A percentile compares a stretch with the other conserved stretches of the same genome.
phyloP scores from a whole-genome alignment of 2,797 vertebrate species.

The Argya squamiceps region DNA sequence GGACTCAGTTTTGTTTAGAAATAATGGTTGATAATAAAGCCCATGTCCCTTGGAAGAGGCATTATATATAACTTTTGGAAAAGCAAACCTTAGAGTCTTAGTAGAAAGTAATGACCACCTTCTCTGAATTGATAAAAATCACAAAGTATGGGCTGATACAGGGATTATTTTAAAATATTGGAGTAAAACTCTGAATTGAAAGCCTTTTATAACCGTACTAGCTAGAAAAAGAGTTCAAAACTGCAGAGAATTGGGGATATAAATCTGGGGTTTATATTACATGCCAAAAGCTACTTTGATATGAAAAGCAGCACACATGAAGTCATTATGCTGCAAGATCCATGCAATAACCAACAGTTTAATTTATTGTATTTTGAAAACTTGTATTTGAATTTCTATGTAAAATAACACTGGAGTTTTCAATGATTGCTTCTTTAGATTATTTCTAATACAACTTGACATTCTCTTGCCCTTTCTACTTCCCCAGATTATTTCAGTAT shows the following conservation, averaged over 20 bases:
- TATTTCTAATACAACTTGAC: not conserved
- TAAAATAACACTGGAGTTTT: not conserved
- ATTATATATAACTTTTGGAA: not conserved
- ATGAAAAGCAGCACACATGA: not conserved
- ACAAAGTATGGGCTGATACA: not conserved
- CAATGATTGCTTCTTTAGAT: not conserved
- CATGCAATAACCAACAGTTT: not conserved
- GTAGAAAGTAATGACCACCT: not conserved
- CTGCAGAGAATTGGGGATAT: not conserved
- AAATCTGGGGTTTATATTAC: not conserved
- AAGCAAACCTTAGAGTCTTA: not conserved
- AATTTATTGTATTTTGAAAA: not conserved
- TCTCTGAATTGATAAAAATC: not conserved
- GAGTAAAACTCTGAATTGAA: not conserved
- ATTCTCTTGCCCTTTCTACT: not conserved
- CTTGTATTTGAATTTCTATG: not conserved
- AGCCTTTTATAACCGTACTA: not conserved
- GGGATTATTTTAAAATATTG: not conserved
- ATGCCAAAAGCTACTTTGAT: not conserved
- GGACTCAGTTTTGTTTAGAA: not conserved
- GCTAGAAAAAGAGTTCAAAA: not conserved
- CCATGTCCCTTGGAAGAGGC: not conserved
- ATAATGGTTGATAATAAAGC: not conserved
- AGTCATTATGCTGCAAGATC: not conserved
- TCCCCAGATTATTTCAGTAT: not conserved